phyloP scores from a whole-genome alignment of 2,113 vertebrate genomes.

The Eira barbara region DNA sequence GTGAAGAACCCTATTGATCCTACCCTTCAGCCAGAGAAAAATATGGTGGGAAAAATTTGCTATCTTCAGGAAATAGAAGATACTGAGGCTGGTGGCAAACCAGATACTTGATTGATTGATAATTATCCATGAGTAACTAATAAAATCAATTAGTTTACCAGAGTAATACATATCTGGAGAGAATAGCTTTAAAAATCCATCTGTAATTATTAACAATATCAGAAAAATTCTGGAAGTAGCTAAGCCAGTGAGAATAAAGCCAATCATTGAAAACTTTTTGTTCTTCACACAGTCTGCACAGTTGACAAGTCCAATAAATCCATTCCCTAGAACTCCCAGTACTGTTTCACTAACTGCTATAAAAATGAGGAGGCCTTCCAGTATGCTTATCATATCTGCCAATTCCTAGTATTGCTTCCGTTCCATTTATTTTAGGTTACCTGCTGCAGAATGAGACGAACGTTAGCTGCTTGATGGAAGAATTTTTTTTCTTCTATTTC shows the following conservation, averaged over 20 bases:
- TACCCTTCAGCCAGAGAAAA: slow-evolving; percentile 61
- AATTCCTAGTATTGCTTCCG: not conserved
- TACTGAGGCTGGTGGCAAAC: slow-evolving; percentile 58
- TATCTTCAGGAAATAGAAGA: slow-evolving; percentile 71
- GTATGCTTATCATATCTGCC: not conserved
- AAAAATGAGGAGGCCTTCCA: not conserved
- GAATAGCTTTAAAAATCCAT: slow-evolving; percentile 18
- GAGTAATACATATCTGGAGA: not conserved
- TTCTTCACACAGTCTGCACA: slow-evolving; percentile 38
- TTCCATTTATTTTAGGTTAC: not conserved
- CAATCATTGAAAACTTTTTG: not conserved
- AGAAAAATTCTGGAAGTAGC: slow-evolving; percentile 44
- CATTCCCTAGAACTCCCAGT: slow-evolving; percentile 21
- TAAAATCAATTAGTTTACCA: not conserved
- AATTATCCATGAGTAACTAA: not conserved
- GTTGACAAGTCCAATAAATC: slow-evolving; percentile 32
- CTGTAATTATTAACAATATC: not conserved
- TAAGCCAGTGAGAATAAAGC: slow-evolving; percentile 44
- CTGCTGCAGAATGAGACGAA: not conserved
- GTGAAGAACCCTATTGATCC: slow-evolving; percentile 5
- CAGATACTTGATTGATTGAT: not conserved
- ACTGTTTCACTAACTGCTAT: not conserved
- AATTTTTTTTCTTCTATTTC: not conserved
- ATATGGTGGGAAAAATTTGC: slow-evolving; percentile 51
- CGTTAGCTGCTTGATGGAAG: not conserved